Evolutionary conservation across 2,113 vertebrate species (phyloP), one percentile per base, ranked within the genome.

Genomic region (Stigmatopora argus): DNA sequence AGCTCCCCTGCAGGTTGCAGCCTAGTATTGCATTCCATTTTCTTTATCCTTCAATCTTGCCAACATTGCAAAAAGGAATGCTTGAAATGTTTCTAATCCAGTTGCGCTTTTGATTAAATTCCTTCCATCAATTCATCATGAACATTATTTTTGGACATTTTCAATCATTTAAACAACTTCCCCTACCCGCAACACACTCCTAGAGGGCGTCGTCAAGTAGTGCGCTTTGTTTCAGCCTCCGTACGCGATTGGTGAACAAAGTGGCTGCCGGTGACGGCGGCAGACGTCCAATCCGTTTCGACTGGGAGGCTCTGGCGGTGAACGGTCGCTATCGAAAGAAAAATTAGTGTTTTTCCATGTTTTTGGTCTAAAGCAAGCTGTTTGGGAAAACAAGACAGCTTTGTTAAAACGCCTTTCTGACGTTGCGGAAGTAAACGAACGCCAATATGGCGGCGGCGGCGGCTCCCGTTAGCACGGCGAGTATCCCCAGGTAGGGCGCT

Each of bases 291-390:
- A 41, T 41, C 38, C 4, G 9, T 41, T 41, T 41, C 38, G 1
- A 5, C 38, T 9, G 7, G 6, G 38, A 41, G 38, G 38, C 7
- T 7, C 38, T 41, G 38, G 38, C 38, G 9, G 38, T 4, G 9
- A 41, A 41, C 56, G 56, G 19, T 55, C 72, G 56, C 64, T 55
- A 75, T 81, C 11, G 64, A 55, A 44, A 71, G 65, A 61, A 41
- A n/a, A 34, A 58, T 18, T 23, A 23, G 4, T 53, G 19, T 79
- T 75, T 65, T 58, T 63, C 38, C 49, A 38, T 87, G 76, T 85
- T 87, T 85, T 87, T 85, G 86, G 83, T 77, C 77, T 77, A 79
- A 34, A 73, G 70, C 64, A 78, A 82, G 65, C 71, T 69, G 79
- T 77, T 71, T 78, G 14, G 74, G 12, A 12, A 56, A 26, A 31